Evolutionary conservation across 1,140 invertebrate genomes (phyloP), one percentile per base, ranked within the genome.

Genomic region (Cotesia chilonis): DNA sequence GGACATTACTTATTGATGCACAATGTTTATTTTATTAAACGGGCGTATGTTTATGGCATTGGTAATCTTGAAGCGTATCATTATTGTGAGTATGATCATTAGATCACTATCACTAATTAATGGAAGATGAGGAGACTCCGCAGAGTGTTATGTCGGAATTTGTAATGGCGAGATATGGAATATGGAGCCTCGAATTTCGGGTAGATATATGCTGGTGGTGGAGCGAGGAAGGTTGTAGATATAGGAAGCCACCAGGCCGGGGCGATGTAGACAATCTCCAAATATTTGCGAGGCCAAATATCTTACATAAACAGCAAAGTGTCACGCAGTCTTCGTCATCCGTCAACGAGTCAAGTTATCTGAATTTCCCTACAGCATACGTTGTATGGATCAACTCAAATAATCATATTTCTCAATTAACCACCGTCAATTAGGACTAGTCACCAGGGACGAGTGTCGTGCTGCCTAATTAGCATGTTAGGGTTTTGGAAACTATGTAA

Each of bases 201-300:
- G n/a, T 7, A 54, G 36, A 51, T 17, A 10, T 52, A 47, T 51
- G 64, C 14, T 4, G 37, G 36, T 14, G 36, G 7, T n/a, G 37
- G n/a, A 10, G 64, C 38, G 9, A 41, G 38, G 38, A 3, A n/a
- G 12, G 17, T 14, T 59, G 67, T 59, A 69, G 57, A 63, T 47
- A 47, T 60, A 63, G 54, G 37, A 70, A 70, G 69, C 69, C 52
- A 59, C 52, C 12, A 47, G 41, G 55, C n/a, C 80, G 79, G 79
- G 83, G 81, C 41, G 77, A 79, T 85, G 84, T 86, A 84, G 84
- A 86, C 82, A 85, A 87, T 86, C 84, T 85, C 82, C 85, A 86
- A 87, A 86, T 87, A 87, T 86, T 86, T 87, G 84, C 84, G 77
- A 84, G 81, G 78, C 81, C 84, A 86, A 86, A 87, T 86, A 86